Percentiles rank a stretch among this genome's conserved stretches.
Evolutionary conservation across 2,888 invertebrate species (phyloP).

Genomic region (Vesta saturnalis): DNA sequence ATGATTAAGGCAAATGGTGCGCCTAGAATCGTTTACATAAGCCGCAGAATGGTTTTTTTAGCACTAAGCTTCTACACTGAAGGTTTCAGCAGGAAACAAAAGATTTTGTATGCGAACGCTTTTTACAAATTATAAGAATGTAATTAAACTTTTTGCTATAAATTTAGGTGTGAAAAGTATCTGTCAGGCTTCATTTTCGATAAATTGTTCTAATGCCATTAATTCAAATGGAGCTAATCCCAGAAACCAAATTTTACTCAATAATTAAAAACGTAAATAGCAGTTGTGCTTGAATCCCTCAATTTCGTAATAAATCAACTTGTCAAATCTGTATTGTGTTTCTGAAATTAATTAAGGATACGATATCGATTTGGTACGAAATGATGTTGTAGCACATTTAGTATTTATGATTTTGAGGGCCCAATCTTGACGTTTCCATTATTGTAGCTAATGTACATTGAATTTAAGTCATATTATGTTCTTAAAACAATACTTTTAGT

Average conservation of each 20-base stretch:
- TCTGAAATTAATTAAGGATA: constrained; percentile 3
- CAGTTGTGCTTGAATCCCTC: background rate
- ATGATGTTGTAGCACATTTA: background rate
- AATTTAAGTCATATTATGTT: too few relatives aligned
- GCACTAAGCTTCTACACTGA: constrained; percentile 10
- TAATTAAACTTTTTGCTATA: background rate
- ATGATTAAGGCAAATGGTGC: constrained; percentile 30
- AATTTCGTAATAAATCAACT: constrained; percentile 2
- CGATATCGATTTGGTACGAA: background rate
- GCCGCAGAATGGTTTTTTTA: constrained; percentile 24
- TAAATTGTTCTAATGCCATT: too few relatives aligned
- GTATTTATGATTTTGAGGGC: background rate
- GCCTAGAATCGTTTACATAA: constrained; percentile 31
- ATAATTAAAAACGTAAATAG: background rate
- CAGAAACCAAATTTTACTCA: background rate
- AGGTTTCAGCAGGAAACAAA: background rate
- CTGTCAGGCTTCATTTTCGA: too few relatives aligned
- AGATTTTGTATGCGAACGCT: background rate
- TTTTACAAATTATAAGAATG: background rate
- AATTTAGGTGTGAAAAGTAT: too few relatives aligned
- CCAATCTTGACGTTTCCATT: background rate
- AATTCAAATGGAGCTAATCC: too few relatives aligned
- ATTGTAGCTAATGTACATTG: too few relatives aligned
- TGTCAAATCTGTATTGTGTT: background rate
- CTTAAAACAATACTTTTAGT: too few relatives aligned